A percentile compares a stretch with the other conserved stretches of the same genome.
Conservation (phyloP, 2,888 invertebrate species). For the Brenthis ino region DNA sequence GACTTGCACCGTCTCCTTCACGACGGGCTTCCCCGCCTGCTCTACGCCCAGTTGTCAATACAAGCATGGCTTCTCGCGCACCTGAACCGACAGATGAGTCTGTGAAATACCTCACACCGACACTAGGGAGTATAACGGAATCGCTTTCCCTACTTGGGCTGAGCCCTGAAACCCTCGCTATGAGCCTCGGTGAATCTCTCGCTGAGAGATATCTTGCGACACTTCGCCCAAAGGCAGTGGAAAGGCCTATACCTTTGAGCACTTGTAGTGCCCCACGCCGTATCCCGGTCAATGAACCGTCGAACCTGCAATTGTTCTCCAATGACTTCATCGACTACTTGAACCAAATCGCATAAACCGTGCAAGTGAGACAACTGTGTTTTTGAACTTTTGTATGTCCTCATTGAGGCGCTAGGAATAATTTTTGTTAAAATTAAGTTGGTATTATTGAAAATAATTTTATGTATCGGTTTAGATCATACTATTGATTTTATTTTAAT, state of each 20-base stretch:
- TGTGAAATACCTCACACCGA: conserved; percentile 58
- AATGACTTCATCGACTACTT: conserved; percentile 84
- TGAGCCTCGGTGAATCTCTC: conserved; percentile 75
- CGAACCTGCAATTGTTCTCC: conserved; percentile 82
- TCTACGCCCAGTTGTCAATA: conserved; percentile 76
- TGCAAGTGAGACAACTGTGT: conserved; percentile 45
- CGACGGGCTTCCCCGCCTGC: conserved; percentile 72
- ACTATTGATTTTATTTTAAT: conserved; percentile 81
- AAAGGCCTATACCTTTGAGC: conserved; percentile 47
- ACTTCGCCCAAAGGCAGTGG: conserved; percentile 68
- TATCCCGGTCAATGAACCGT: conserved; percentile 54
- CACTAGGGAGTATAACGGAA: conserved; percentile 70
- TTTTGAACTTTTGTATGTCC: conserved; percentile 52
- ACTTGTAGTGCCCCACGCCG: conserved; percentile 61
- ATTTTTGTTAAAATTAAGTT: conserved; percentile 81
- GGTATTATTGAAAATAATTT: conserved; percentile 81
- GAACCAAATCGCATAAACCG: conserved; percentile 81
- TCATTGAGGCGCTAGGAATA: conserved; percentile 63
- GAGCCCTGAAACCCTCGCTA: conserved; percentile 71
- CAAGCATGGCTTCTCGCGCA: conserved; percentile 73
- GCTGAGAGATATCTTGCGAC: conserved; percentile 70
- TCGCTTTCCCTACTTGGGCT: conserved; percentile 72
- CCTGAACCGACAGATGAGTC: conserved; percentile 56
- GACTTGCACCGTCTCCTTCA: conserved; percentile 66
- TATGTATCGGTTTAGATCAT: conserved; percentile 78